Base-by-base conservation (phyloP, 2,888 invertebrate species). In the Hanleya hanleyi region DNA sequence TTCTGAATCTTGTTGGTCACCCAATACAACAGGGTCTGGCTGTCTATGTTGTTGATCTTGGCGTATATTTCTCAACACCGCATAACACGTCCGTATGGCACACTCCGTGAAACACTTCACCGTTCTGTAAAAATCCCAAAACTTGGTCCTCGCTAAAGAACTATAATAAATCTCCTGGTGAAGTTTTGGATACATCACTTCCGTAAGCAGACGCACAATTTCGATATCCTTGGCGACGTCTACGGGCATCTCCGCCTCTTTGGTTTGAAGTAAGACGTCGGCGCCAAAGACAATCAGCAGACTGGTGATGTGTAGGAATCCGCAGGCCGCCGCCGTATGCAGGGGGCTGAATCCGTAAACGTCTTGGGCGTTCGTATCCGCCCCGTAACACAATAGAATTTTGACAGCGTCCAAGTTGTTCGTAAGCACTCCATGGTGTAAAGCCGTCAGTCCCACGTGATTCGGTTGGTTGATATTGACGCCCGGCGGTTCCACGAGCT, bases 401-500 rank as follows among this genome's bases (percentile, higher is more conserved):
- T 88, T 88, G 22, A 84, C 84, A 57, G 83, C 82, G 77, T 88
- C 87, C 36, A 87, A 68, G 72, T 88, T 88, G 79, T 88, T 87
- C 57, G 81, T 81, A 22, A 88, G 77, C 2, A 88, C 86, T 29
- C 85, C 84, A 51, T 88, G 84, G 69, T 88, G 87, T 26, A 88
- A 78, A 0, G 86, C 84, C 18, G 87, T 88, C 26, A 88, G 73
- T 1, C 87, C 87, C 37, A 81, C 81, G 73, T 88, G 87, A 61
- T 84, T 88, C 32, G 75, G 70, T 57, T 84, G 82, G 71, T 87
- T 84, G 61, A 86, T 68, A 74, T 86, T 80, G n/a, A 85, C 76
- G 1, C 75, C 77, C 7, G 73, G 33, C 9, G 75, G 73, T 12
- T 69, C 71, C 12, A 87, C 74, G 18, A 87, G 81, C 18, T 80